Evolutionary conservation across 2,888 invertebrate species (phyloP).

Genomic region (Vannuccia rotundouncinata): DNA sequence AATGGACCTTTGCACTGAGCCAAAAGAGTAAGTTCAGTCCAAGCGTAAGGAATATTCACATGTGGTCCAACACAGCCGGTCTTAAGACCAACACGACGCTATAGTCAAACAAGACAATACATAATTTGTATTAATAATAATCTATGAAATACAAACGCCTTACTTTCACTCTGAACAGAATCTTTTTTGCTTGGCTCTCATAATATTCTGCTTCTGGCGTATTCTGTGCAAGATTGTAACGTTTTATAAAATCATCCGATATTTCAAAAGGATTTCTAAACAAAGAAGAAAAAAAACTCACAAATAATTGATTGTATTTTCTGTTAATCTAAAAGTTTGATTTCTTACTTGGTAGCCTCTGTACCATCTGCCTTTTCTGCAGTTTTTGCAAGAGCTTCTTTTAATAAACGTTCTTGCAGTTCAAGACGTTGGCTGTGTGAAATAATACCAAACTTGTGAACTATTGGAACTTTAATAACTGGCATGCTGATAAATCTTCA

Average conservation of each 20-base stretch:
- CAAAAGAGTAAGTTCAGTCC: slow-evolving; percentile 55
- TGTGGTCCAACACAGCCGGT: slow-evolving; percentile 47
- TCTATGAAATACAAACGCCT: background rate
- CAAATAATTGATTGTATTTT: too few species aligned
- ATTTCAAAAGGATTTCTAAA: slow-evolving; percentile 53
- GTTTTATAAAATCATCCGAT: slow-evolving; percentile 53
- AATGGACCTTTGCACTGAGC: slow-evolving; percentile 54
- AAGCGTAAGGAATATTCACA: slow-evolving; percentile 54
- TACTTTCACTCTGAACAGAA: slow-evolving; percentile 54
- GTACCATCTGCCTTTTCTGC: background rate
- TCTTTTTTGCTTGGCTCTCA: slow-evolving; percentile 49
- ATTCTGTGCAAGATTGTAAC: slow-evolving; percentile 48
- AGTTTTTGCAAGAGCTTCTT: slow-evolving; percentile 45
- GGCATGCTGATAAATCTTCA: slow-evolving; percentile 50
- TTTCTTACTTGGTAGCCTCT: background rate
- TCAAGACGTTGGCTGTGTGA: slow-evolving; percentile 54
- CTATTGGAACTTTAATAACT: slow-evolving; percentile 52
- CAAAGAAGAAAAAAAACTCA: slow-evolving; percentile 13
- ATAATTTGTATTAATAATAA: background rate
- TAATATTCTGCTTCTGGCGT: slow-evolving; percentile 47
- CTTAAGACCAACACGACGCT: slow-evolving; percentile 50
- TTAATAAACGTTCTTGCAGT: slow-evolving; percentile 52
- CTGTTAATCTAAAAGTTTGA: background rate
- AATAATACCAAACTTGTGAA: slow-evolving; percentile 57
- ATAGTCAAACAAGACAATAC: background rate